Base-by-base conservation (phyloP, 1,140 invertebrate genomes). In the Helicoverpa zea region DNA sequence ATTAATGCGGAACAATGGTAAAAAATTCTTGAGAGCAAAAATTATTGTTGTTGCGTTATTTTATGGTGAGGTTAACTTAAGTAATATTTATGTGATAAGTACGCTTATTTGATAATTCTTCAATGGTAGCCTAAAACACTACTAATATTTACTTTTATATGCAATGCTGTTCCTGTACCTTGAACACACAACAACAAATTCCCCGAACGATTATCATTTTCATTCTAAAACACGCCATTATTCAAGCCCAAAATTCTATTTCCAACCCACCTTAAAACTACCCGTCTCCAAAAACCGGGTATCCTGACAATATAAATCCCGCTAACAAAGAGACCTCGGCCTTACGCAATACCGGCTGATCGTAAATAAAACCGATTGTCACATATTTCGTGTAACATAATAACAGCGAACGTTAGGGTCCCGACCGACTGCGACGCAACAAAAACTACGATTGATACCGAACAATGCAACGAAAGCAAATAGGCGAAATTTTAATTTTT, bases 291-390 rank as follows among this genome's bases (percentile, higher is more conserved):
- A 43, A 72, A 72, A 30, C 12, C 66, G 30, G 23, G 63, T 63
- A 10, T 54, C 68, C 47, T 23, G 29, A 52, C 30, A n/a, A 72
- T 72, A 72, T 30, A 72, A 54, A 72, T 72, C 49, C 12, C 7
- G 63, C 35, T 47, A 72, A 72, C 68, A 72, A 72, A 72, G 68
- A 30, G 12, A 16, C 66, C 47, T 1, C 18, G 23, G 68, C 68
- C 52, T 68, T 49, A 61, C 58, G 64, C 64, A 68, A 72, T 72
- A 72, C 68, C 54, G 68, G 68, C 18, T 54, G 68, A 52, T 52
- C 68, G 68, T 72, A 72, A 72, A 72, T 72, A 72, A 72, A 52
- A 18, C 49, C 49, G 68, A 72, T 52, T 72, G 68, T 72, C 68
- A 72, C 49, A 52, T 51, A 70, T 70, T 70, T 70, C 23, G 66